Evolutionary conservation across 2,113 vertebrate genomes (phyloP).

Genomic region (Pseudorectes ferrugineus): DNA sequence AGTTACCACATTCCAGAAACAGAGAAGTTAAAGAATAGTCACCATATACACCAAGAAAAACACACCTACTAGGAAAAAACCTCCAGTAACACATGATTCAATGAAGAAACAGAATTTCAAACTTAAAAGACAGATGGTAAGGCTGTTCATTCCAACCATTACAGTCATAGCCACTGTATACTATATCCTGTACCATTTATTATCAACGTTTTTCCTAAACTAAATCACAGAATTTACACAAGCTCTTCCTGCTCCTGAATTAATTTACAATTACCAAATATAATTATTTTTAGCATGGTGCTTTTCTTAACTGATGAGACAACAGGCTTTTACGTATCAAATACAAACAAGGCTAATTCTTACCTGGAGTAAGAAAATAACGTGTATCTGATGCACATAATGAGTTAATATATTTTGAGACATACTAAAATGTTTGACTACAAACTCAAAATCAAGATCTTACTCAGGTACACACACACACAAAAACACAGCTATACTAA

Average conservation of each 20-base stretch:
- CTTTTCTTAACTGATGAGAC: neutral
- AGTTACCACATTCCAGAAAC: neutral
- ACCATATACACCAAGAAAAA: neutral
- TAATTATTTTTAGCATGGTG: neutral
- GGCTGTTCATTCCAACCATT: neutral
- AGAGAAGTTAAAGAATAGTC: neutral
- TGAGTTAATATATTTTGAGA: neutral
- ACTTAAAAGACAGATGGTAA: neutral
- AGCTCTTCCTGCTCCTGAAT: neutral
- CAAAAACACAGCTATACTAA: neutral
- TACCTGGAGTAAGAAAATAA: neutral
- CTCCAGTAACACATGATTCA: neutral
- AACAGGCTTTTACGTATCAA: neutral
- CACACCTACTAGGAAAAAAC: neutral
- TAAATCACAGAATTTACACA: neutral
- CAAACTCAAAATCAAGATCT: neutral
- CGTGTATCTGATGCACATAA: neutral
- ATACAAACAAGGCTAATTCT: neutral
- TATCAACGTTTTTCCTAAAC: neutral
- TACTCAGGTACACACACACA: neutral
- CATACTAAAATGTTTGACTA: neutral
- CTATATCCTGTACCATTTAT: neutral
- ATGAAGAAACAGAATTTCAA: neutral
- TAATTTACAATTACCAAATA: neutral
- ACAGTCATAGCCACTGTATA: neutral